Base-by-base conservation (phyloP, 2,797 vertebrate species). In the Chelmon rostratus region DNA sequence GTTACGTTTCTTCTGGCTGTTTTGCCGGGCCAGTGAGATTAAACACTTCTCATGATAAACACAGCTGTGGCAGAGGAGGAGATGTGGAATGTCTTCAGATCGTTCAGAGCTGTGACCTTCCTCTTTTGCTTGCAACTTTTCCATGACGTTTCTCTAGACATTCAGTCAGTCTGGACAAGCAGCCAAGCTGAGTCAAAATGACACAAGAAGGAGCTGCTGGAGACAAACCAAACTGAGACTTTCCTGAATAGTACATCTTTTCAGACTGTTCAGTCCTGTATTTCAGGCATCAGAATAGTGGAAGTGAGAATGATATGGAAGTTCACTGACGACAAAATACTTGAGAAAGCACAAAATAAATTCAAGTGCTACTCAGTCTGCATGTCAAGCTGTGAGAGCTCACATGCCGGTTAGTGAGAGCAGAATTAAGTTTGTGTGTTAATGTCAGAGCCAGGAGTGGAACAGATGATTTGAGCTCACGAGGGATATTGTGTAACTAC, bases 61-160 rank as follows among this genome's bases (percentile, higher is more conserved):
- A 79, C 81, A 87, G 85, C 84, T 90, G 90, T 46, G 65, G 52
- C 13, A 38, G 64, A 72, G 75, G 69, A 72, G 79, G 66, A 81
- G 58, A 47, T 16, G 10, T 28, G 74, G 74, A 85, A 50, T 42
- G 63, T 37, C 53, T 79, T 79, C 65, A 62, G 58, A 76, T 61
- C 38, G 71, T 62, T 74, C 50, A 38, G 40, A 68, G 66, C 69
- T 44, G 40, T 33, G 74, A 52, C 67, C 63, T 53, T 66, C 49
- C 44, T 74, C 58, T 49, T 68, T 40, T 18, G 23, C 54, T 33
- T 13, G 6, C 0, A 62, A 54, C 58, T 72, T 84, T 79, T 83
- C 78, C 79, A 76, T 81, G 68, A 77, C 33, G 71, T 72, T 57
- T 18, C 31, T 53, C 12, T 1, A 66, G 77, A 78, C 62, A 23